Conservation (phyloP, 2,888 invertebrate genomes). For the Scaptomyza cyrtandrae region DNA sequence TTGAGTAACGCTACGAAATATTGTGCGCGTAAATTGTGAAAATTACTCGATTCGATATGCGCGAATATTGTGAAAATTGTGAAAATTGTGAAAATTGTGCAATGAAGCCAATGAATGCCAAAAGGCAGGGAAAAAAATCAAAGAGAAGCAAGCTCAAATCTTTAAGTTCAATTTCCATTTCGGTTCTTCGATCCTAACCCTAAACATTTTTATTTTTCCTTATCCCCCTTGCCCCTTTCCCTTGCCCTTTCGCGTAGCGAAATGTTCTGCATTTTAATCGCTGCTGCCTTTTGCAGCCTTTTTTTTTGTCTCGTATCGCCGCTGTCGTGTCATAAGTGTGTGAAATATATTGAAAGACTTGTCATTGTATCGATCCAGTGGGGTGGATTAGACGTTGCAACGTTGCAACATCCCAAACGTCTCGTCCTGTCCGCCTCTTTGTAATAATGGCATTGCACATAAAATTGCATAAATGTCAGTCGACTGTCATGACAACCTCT, state of each 20-base stretch:
- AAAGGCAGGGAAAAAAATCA: no score
- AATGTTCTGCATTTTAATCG: slow-evolving; percentile 53
- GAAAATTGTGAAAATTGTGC: no score
- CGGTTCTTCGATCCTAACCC: no score
- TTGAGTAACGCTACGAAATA: no score
- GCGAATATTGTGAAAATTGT: no score
- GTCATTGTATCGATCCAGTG: slow-evolving; percentile 55
- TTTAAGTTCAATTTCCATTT: no score
- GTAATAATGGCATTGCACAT: slow-evolving; percentile 47
- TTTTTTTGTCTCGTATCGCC: background rate
- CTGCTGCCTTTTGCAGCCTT: slow-evolving; percentile 57
- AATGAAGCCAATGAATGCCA: no score
- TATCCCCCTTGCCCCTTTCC: background rate
- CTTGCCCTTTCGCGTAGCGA: slow-evolving; percentile 12
- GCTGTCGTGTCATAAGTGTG: slow-evolving; percentile 67
- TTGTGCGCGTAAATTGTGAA: no score
- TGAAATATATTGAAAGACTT: slow-evolving; percentile 79
- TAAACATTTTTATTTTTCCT: no score
- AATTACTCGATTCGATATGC: no score
- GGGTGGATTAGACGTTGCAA: slow-evolving; percentile 52
- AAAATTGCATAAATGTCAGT: slow-evolving; percentile 79
- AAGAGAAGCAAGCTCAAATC: no score
- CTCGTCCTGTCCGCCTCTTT: slow-evolving; percentile 31
- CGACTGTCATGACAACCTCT: slow-evolving; percentile 78
- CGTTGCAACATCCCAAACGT: no score